Evolutionary conservation across 2,888 invertebrate genomes (phyloP), one percentile per base, ranked within the genome.

Genomic region (Dermolepida albohirtum): DNA sequence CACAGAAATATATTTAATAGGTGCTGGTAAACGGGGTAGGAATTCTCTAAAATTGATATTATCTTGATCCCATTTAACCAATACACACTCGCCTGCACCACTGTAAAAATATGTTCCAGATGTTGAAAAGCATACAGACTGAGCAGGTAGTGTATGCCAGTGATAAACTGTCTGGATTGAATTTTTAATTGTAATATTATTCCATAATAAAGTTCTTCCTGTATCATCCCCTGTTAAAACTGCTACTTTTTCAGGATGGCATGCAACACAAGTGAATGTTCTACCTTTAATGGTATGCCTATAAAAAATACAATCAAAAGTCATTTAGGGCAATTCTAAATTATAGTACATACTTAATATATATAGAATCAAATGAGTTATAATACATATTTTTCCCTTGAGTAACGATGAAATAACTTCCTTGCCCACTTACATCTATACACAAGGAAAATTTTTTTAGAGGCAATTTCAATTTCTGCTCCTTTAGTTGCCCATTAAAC

Each of bases 131-230:
- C 85, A 83, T 12, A 94, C 78, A 77, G 90, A 88, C 50, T 86
- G 85, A 0, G 93, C 89, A 39, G 89, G 87, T 54, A 92, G 84
- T 4, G 89, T 88, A 82, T 94, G 94, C 94, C 94, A 94, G 79
- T 94, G 93, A 76, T 87, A 88, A 1, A 87, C 79, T 0, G 87
- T 83, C 76, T 86, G 83, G 8, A 77, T 71, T 44, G 78, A 77
- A 10, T 55, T 65, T 11, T 62, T 54, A 63, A 78, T 82, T 54
- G 89, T 80, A 34, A 62, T 62, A 66, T 84, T 81, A 57, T 84
- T 87, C 90, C 91, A 92, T 10, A 92, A 77, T 14, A 88, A 76
- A 14, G 92, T 86, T 66, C 88, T 84, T 0, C 94, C 94, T 43
- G 83, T 82, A 41, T 83, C 84, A 81, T 92, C 90, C 8, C 93